Percentiles rank a stretch among this genome's conserved stretches.
Evolutionary conservation across 2,113 vertebrate genomes (phyloP).

Genomic region (Clarias magur): DNA sequence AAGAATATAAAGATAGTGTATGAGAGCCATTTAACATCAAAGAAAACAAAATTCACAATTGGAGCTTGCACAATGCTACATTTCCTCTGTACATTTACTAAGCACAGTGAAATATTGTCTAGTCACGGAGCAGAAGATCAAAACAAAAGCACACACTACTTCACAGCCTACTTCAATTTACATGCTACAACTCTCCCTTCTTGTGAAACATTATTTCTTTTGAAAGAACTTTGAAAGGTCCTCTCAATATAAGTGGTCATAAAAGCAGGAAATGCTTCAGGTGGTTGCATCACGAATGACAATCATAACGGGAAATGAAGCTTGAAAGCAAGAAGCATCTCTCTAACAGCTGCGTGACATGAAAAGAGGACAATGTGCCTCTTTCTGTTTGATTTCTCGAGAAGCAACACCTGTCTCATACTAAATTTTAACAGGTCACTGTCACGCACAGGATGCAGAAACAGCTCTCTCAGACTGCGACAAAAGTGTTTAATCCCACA

Average conservation of each 20-base stretch:
- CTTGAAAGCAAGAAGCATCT: conserved; percentile 32
- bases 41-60: neutral
- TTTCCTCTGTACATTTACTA: neutral
- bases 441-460: conserved; percentile 10
- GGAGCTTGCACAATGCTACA: neutral
- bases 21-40: neutral
- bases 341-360: conserved; percentile 22
- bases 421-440: conserved; percentile 37
- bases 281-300: conserved; percentile 12
- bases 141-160: neutral
- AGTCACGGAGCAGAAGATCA: neutral
- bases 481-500: conserved; percentile 18
- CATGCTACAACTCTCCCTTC: neutral
- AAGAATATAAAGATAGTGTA: neutral
- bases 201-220: neutral
- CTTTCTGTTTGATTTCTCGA: conserved; percentile 24
- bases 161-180: neutral
- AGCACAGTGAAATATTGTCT: neutral
- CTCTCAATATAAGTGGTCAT: neutral
- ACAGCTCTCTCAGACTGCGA: conserved; percentile 14
- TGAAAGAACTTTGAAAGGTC: conserved; percentile 7
- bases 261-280: conserved; percentile 9
- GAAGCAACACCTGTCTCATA: conserved; percentile 30
- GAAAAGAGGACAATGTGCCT: neutral
- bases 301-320: conserved; percentile 24